Base-by-base conservation (phyloP, 92 coral and sea anemone species). In the Desmophyllum pertusum region DNA sequence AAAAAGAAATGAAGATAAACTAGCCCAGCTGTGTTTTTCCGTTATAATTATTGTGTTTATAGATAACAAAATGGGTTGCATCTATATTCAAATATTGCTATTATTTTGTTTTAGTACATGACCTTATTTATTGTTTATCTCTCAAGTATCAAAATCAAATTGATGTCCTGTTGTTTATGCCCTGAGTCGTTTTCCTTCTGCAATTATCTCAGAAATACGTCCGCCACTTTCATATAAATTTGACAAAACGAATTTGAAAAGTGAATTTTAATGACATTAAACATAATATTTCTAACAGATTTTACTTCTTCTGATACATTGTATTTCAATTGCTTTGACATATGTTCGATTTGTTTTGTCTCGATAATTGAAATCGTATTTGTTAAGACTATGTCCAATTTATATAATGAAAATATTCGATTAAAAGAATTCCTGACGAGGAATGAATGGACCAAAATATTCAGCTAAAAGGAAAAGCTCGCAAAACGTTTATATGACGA, bases 401-500 rank as follows among this genome's bases (percentile, higher is more conserved):
- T 50, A 45, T 45, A 25, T 18, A 63, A 63, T 29, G 2, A 39
- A 62, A 40, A 25, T 10, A 78, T 40, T 30, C 10, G 45, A 17
- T 36, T 39, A 29, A 41, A 39, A 40, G 4, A 29, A 45, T 18
- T 27, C 11, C 27, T 46, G 1, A 35, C 50, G 19, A 35, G 73
- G 11, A 48, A 38, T 13, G 2, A 37, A 52, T 68, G 37, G 33
- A 68, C 37, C 36, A 80, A 50, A 15, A n/a, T 33, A 14, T 10
- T 33, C 6, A 31, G 23, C 14, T 55, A 25, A 29, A 53, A 51
- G 45, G 38, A 37, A 11, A 31, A 30, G 66, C 43, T 59, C 45
- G 79, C 33, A 51, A 78, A 80, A 59, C 86, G 31, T 55, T 43
- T 27, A 55, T 67, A 82, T 43, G 68, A 70, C 86, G 51, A 29